These are phyloP conservation scores for Limosa lapponica DNA, from an alignment of 2,797 vertebrate species.

Conservation along the genomic window DNA sequence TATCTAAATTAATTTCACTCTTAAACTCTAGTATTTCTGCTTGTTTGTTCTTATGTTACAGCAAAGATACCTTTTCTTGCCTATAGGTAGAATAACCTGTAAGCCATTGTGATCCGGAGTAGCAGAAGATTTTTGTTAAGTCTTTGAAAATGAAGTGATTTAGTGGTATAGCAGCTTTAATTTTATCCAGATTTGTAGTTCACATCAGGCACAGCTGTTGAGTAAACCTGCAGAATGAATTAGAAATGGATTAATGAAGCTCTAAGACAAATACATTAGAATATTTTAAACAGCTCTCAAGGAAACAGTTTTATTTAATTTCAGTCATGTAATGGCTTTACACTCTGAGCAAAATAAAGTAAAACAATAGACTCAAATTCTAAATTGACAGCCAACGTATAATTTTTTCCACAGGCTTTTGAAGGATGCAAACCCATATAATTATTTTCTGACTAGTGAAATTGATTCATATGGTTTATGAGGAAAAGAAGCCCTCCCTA, in stretches of 20 bases:
- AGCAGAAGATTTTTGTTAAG: conserved; percentile 44
- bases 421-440: conserved; percentile 44
- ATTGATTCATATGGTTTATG: conserved; percentile 9
- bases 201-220: conserved; percentile 67
- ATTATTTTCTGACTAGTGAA: conserved; percentile 61
- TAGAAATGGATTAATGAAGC: conserved; percentile 73
- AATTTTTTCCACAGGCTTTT: conserved; percentile 47
- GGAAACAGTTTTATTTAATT: conserved; percentile 60
- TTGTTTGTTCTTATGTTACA: not conserved
- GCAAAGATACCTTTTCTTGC: not conserved
- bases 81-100: not conserved
- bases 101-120: not conserved
- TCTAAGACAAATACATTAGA: conserved; percentile 61
- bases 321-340: conserved; percentile 60
- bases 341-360: conserved; percentile 53
- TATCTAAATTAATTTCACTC: not conserved
- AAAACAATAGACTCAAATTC: conserved; percentile 58
- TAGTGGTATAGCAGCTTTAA: conserved; percentile 51
- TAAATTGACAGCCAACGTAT: conserved; percentile 6
- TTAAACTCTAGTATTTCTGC: not conserved
- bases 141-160: conserved; percentile 67
- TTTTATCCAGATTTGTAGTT: conserved; percentile 70
- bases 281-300: conserved; percentile 61
- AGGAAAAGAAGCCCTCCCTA: conserved; percentile 5
- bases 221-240: conserved; percentile 73